Base-by-base conservation (phyloP, 2,113 vertebrate genomes). In the Montifringilla adamsi region DNA sequence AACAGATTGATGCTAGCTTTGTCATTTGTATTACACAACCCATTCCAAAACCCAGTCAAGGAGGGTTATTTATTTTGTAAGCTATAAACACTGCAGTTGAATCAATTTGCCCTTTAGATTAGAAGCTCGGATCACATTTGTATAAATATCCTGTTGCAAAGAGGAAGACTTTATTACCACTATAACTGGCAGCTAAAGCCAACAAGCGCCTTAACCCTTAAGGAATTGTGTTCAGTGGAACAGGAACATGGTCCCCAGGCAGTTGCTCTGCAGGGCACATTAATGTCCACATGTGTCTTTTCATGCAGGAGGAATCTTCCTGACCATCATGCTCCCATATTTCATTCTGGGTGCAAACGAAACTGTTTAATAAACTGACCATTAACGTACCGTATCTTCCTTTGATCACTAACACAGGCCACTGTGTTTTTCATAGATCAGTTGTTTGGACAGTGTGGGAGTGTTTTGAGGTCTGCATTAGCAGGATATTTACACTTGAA, bases 401-500 rank as follows among this genome's bases (percentile, higher is more conserved):
- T 97, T 97, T 97, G 96, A 97, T 97, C 95, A 81, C 80, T 92
- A 92, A 90, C 94, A 93, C 92, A 93, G 89, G 90, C 87, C 80
- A 58, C 93, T 78, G 73, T 91, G 94, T 82, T 97, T 96, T 96
- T 91, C 94, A 96, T 91, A 96, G 79, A 94, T 92, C 81, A 77
- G 91, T 96, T 96, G 96, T 94, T 97, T 97, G 89, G 91, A 96
- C 83, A 96, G 91, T 55, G 90, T 93, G 87, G 97, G 95, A 97
- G 95, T 84, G 91, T 91, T 94, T 5, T 44, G 63, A 95, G 85
- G 91, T 60, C 85, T 94, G 84, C 84, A 67, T 93, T 95, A 96
- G 94, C 94, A 96, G 96, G 95, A 96, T 97, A 97, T 97, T 97
- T 97, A 96, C 89, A 94, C 93, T 95, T 95, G 91, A 94, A 97